Conservation (phyloP, 2,888 invertebrate genomes). For the Drosophila mimetica region DNA sequence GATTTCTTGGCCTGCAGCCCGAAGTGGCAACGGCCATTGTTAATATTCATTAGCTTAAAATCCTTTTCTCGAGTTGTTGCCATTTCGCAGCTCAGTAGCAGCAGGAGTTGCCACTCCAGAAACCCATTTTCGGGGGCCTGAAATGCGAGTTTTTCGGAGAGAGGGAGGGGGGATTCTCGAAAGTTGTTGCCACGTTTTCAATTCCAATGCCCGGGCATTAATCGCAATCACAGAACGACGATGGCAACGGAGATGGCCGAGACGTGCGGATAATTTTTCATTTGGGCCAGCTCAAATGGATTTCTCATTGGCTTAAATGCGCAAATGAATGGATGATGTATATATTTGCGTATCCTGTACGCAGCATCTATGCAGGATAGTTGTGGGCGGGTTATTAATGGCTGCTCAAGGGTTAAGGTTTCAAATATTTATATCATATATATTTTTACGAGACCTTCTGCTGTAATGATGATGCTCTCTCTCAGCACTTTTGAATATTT, state of each 20-base stretch:
- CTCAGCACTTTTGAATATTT: slow-evolving; percentile 1
- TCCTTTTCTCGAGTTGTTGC: slow-evolving; percentile 62
- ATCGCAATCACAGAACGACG: slow-evolving; percentile 65
- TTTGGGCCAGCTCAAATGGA: slow-evolving; percentile 49
- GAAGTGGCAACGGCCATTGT: slow-evolving; percentile 40
- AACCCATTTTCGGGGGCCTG: not conserved
- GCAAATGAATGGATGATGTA: slow-evolving; percentile 33
- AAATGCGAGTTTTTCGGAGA: not conserved
- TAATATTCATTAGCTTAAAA: slow-evolving; percentile 73
- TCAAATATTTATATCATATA: too few relatives aligned
- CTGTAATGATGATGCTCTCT: slow-evolving; percentile 1
- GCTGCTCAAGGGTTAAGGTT: slow-evolving; percentile 16
- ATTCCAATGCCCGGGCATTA: slow-evolving; percentile 54
- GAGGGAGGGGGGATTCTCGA: not conserved
- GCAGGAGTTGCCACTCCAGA: slow-evolving; percentile 22
- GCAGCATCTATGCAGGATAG: not conserved
- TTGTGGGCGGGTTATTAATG: slow-evolving; percentile 51
- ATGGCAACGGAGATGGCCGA: slow-evolving; percentile 17
- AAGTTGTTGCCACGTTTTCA: slow-evolving; percentile 31
- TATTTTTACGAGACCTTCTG: not conserved
- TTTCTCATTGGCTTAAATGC: slow-evolving; percentile 45
- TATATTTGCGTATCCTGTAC: not conserved
- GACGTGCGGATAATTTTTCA: slow-evolving; percentile 68
- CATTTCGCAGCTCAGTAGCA: slow-evolving; percentile 29
- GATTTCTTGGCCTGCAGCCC: slow-evolving; percentile 1